Percentiles rank a stretch among this genome's conserved stretches.
Conservation (phyloP, 2,113 vertebrate genomes). For the Rafetus swinhoei region DNA sequence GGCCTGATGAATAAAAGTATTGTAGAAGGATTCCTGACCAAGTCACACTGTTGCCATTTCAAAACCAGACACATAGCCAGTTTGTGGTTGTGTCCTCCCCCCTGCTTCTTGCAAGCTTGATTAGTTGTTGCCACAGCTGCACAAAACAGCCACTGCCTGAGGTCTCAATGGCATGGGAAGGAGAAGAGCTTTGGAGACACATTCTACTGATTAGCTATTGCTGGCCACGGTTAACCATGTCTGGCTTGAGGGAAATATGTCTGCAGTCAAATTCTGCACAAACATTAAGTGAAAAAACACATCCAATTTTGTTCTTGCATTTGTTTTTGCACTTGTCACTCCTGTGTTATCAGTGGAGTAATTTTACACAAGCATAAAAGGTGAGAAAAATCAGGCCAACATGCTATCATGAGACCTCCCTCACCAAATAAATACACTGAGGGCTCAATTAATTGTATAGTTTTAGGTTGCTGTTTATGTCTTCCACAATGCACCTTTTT, state of each 20-base stretch:
- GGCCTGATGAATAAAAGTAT: neutral
- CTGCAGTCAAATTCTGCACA: neutral
- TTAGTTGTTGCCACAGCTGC: neutral
- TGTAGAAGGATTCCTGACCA: neutral
- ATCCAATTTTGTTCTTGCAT: neutral
- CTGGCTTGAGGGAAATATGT: neutral
- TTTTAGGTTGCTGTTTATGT: neutral
- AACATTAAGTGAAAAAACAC: neutral
- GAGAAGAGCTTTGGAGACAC: neutral
- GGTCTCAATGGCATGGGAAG: rapidly evolving
- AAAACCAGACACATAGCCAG: rapidly evolving
- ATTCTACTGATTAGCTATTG: neutral
- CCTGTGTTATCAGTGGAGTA: neutral
- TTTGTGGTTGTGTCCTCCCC: neutral
- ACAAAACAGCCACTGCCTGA: rapidly evolving
- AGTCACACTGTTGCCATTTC: neutral
- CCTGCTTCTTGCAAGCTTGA: neutral
- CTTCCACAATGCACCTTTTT: neutral
- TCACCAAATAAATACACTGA: neutral
- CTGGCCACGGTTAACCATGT: neutral
- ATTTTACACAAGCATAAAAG: neutral
- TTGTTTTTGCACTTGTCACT: neutral
- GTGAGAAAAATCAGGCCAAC: neutral
- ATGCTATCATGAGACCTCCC: neutral
- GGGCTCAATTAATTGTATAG: neutral